Conservation (phyloP, 1,140 invertebrate species). For the Drosophila kanapiae region DNA sequence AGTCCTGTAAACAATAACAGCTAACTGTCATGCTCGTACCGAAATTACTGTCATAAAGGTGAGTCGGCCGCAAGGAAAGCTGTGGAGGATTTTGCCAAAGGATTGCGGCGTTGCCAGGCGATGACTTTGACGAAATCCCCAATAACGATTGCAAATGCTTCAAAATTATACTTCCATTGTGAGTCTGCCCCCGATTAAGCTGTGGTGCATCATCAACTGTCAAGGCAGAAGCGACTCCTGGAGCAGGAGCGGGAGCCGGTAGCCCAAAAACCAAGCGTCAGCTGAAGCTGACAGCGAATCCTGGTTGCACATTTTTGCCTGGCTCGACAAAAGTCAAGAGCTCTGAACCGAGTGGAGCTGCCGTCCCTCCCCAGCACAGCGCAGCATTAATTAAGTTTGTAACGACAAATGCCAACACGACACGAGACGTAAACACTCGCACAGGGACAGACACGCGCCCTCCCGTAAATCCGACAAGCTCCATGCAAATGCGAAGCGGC, state of each 20-base stretch:
- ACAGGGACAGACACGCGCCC: constrained; percentile 37
- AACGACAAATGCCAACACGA: constrained; percentile 77
- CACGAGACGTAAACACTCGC: constrained; percentile 46
- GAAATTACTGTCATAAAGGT: constrained; percentile 40
- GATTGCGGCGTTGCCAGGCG: constrained; percentile 35
- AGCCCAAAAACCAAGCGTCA: constrained; percentile 44
- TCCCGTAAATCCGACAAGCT: constrained; percentile 49
- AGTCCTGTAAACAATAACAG: constrained; percentile 56
- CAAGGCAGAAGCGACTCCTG: background rate
- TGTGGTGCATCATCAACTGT: constrained; percentile 3
- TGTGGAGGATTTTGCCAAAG: constrained; percentile 8
- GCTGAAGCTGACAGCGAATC: constrained; percentile 61
- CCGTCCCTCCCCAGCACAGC: constrained; percentile 26
- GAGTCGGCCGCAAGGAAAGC: background rate
- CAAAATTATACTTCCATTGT: constrained; percentile 32
- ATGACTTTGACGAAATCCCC: constrained; percentile 28
- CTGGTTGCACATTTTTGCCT: constrained; percentile 53
- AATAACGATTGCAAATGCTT: constrained; percentile 29
- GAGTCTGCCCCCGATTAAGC: constrained; percentile 32
- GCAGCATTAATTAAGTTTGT: constrained; percentile 77
- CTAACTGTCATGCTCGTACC: constrained; percentile 42
- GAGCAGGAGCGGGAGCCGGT: background rate
- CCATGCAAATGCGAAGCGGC: constrained; percentile 56
- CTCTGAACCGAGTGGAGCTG: constrained; percentile 8
- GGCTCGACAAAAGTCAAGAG: constrained; percentile 66